A percentile compares a stretch with the other conserved stretches of the same genome.
Conservation (phyloP, 2,113 vertebrate genomes). For the Pelmatolapia mariae region DNA sequence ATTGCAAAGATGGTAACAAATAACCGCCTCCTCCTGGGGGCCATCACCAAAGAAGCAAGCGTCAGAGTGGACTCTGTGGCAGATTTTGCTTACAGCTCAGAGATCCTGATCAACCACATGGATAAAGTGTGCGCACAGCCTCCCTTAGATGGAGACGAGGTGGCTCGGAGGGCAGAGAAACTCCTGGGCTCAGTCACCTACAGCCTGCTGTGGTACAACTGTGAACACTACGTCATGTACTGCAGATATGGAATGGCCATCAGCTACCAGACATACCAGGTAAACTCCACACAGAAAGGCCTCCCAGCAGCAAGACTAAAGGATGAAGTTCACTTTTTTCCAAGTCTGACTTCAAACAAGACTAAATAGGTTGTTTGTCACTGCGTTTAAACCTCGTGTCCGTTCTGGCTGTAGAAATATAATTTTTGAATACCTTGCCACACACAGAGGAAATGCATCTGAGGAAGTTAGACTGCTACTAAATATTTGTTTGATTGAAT, state of each 20-base stretch:
- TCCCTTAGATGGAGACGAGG: conserved; percentile 80
- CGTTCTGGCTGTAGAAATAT: neutral
- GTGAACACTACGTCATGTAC: conserved; percentile 95
- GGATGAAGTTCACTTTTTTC: neutral
- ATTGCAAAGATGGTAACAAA: conserved; percentile 86
- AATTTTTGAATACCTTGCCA: neutral
- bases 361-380: neutral
- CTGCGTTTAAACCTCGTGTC: neutral
- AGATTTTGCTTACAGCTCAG: conserved; percentile 89
- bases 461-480: neutral
- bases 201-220: conserved; percentile 97
- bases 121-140: conserved; percentile 77
- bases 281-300: conserved; percentile 37
- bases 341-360: neutral
- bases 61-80: conserved; percentile 87
- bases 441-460: neutral
- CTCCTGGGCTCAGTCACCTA: conserved; percentile 81
- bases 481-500: neutral
- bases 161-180: conserved; percentile 83
- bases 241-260: conserved; percentile 85
- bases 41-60: conserved; percentile 80
- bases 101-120: conserved; percentile 86
- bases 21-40: conserved; percentile 84
- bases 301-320: neutral
- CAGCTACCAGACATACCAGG: conserved; percentile 93